A percentile compares a stretch with the other conserved stretches of the same genome.
Conservation (phyloP, 2,888 invertebrate genomes). For the Polietes domitor region DNA sequence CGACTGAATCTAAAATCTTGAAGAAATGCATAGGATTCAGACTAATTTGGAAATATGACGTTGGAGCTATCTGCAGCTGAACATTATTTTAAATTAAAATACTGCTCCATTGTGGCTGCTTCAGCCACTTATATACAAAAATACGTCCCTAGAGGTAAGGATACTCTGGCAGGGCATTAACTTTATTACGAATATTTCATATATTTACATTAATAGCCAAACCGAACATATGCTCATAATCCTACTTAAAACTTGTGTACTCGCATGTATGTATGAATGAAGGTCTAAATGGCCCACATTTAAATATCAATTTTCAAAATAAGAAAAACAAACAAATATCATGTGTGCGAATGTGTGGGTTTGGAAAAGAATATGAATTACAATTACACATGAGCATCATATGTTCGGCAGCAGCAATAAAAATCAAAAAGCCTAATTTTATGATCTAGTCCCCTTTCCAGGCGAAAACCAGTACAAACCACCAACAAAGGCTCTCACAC, state of each 20-base stretch:
- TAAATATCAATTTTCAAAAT: conserved; percentile 40
- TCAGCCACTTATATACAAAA: too few species aligned
- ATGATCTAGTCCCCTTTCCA: conserved; percentile 39
- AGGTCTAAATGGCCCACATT: conserved; percentile 38
- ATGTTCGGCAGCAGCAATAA: conserved; percentile 50
- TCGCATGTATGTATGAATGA: not conserved
- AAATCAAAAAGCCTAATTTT: conserved; percentile 63
- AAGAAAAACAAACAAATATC: conserved; percentile 18
- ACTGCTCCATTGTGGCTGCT: too few species aligned
- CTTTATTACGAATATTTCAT: conserved; percentile 7
- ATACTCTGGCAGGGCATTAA: not conserved
- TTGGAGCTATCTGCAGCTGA: too few species aligned
- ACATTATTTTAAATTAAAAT: too few species aligned
- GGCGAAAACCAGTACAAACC: not conserved
- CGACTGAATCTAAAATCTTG: too few species aligned
- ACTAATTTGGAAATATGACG: too few species aligned
- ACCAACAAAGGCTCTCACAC: not conserved
- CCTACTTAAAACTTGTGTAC: conserved; percentile 29
- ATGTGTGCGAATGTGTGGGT: not conserved
- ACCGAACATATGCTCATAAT: conserved; percentile 40
- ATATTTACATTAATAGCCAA: conserved; percentile 24
- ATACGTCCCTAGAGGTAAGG: too few species aligned
- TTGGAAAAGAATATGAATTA: not conserved
- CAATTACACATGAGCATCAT: conserved; percentile 54
- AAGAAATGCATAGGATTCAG: too few species aligned